These are phyloP conservation scores for Oryzias javanicus DNA, from an alignment of 2,113 vertebrate species.

Conservation along the genomic window DNA sequence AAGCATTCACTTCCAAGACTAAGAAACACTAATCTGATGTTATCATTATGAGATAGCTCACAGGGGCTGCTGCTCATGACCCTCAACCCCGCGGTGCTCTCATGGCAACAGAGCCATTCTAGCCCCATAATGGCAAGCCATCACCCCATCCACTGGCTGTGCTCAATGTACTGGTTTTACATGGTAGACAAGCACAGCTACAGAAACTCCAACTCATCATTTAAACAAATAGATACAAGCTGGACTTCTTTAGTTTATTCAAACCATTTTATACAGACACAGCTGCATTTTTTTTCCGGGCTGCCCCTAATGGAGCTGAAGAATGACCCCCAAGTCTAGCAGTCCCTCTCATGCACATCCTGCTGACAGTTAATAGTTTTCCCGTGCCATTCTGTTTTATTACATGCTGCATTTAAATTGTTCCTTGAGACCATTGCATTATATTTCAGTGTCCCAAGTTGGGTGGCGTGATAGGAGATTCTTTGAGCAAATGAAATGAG, in stretches of 20 bases:
- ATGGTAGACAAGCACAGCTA: slow-evolving; percentile 74
- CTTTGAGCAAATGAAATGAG: too few relatives aligned
- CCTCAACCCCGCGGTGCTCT: slow-evolving; percentile 65
- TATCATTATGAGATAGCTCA: slow-evolving; percentile 70
- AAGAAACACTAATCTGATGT: slow-evolving; percentile 72
- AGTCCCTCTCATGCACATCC: slow-evolving; percentile 31
- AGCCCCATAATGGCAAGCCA: slow-evolving; percentile 59
- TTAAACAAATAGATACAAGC: slow-evolving; percentile 73
- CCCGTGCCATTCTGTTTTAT: slow-evolving; percentile 2
- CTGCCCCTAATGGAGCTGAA: slow-evolving; percentile 45
- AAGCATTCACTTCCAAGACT: slow-evolving; percentile 67
- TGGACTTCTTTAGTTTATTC: slow-evolving; percentile 39
- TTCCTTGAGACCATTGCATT: not conserved
- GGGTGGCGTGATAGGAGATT: not conserved
- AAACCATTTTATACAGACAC: slow-evolving; percentile 53
- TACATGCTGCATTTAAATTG: slow-evolving; percentile 4
- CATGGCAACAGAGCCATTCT: slow-evolving; percentile 62
- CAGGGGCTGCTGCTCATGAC: slow-evolving; percentile 71
- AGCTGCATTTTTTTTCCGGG: slow-evolving; percentile 33
- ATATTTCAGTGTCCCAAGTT: slow-evolving; percentile 2
- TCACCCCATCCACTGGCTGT: slow-evolving; percentile 86
- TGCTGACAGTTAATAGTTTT: slow-evolving; percentile 20
- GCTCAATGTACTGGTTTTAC: slow-evolving; percentile 91
- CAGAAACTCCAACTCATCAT: slow-evolving; percentile 62
- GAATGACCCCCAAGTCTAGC: slow-evolving; percentile 38